These are phyloP conservation scores for Barnardius zonarius DNA, from an alignment of 2,113 vertebrate species.

Conservation along the genomic window DNA sequence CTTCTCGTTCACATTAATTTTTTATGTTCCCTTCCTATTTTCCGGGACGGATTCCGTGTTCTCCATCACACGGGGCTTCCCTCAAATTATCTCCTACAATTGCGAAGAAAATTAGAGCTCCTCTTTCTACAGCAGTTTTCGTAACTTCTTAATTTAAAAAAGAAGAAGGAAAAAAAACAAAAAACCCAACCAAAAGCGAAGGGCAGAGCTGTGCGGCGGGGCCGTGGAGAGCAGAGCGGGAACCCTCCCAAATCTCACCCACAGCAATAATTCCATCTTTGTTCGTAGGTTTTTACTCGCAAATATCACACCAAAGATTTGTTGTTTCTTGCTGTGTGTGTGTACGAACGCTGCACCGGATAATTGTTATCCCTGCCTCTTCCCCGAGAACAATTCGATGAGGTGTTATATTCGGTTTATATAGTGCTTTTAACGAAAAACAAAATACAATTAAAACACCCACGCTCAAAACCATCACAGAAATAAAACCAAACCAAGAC, in stretches of 20 bases:
- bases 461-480: conserved; percentile 54
- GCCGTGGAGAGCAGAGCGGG: background rate
- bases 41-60: background rate
- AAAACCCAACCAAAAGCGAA: background rate
- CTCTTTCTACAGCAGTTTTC: background rate
- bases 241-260: background rate
- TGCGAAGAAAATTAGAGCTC: background rate
- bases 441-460: conserved; percentile 63
- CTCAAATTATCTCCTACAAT: background rate
- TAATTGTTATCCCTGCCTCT: background rate
- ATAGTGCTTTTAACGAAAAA: conserved; percentile 55
- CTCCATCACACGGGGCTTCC: background rate
- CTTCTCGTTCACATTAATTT: conserved; percentile 14
- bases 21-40: conserved; percentile 1
- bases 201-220: background rate
- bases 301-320: conserved; percentile 8
- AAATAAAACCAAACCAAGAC: conserved; percentile 25
- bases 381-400: conserved; percentile 34
- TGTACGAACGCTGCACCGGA: background rate
- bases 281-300: background rate
- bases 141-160: background rate
- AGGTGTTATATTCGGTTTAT: conserved; percentile 40
- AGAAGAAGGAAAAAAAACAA: background rate
- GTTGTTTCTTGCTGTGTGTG: background rate
- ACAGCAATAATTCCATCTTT: conserved; percentile 9